phyloP scores from a whole-genome alignment of 2,888 invertebrate genomes.

The Xylota segnis region DNA sequence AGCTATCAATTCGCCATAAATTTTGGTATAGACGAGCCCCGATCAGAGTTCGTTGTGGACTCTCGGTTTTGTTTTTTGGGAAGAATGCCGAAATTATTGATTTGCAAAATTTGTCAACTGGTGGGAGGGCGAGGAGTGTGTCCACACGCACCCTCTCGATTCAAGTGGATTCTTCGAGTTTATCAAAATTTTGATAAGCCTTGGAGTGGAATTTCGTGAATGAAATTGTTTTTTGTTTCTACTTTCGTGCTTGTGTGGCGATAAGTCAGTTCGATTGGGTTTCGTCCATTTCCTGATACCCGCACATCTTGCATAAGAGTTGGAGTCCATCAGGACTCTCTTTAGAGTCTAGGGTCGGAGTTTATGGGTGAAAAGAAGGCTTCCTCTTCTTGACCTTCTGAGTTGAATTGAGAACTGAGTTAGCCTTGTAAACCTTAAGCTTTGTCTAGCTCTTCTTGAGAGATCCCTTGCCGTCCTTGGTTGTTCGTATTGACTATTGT shows the following conservation, averaged over 20 bases:
- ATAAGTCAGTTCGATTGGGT: background rate
- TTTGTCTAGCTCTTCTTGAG: too few species aligned
- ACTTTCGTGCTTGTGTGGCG: background rate
- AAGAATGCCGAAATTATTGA: slow-evolving; percentile 12
- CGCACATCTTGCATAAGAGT: background rate
- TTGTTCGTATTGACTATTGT: too few species aligned
- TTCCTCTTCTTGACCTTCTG: too few species aligned
- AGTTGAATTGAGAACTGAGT: too few species aligned
- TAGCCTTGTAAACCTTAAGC: too few species aligned
- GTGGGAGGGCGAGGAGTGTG: background rate
- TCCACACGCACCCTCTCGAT: too few species aligned
- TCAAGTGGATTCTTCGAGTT: background rate
- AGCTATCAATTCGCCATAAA: slow-evolving; percentile 4
- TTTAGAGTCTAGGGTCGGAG: too few species aligned
- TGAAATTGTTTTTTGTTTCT: slow-evolving; percentile 17
- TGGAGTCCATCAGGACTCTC: too few species aligned
- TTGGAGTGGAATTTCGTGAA: background rate
- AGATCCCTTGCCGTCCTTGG: too few species aligned
- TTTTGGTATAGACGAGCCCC: slow-evolving; percentile 33
- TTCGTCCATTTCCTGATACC: background rate
- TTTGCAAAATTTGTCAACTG: slow-evolving; percentile 21
- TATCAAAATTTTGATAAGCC: slow-evolving; percentile 7
- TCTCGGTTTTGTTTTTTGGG: slow-evolving; percentile 24
- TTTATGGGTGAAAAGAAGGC: too few species aligned
- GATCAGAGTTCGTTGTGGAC: slow-evolving; percentile 1